Conservation (phyloP, 2,797 vertebrate species). For the Crypturellus tataupa region DNA sequence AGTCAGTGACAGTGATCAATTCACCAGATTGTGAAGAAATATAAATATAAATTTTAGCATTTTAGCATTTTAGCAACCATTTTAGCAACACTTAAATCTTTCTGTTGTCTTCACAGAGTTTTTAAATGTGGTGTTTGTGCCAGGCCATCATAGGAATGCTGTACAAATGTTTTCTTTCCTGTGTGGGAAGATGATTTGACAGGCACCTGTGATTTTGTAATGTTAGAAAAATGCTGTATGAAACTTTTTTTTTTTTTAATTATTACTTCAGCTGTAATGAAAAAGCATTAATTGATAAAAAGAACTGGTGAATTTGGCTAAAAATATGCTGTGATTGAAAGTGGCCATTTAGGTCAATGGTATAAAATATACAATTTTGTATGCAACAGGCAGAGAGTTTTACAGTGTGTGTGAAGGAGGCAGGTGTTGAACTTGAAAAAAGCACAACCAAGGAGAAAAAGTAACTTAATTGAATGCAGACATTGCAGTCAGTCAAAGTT, state of each 20-base stretch:
- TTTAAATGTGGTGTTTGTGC: neutral
- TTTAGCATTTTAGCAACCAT: too few species aligned
- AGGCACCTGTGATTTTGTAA: neutral
- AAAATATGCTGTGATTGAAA: neutral
- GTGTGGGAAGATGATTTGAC: neutral
- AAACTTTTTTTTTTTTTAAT: accelerated
- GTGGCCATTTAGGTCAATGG: neutral
- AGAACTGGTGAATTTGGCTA: neutral
- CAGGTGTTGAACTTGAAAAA: neutral
- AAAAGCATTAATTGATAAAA: neutral
- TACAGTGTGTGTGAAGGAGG: neutral
- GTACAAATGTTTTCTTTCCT: neutral
- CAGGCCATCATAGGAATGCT: neutral
- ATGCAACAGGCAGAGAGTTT: neutral
- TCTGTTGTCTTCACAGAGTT: neutral
- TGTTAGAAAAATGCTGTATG: neutral
- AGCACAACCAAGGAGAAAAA: neutral
- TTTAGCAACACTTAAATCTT: neutral
- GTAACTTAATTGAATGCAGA: neutral
- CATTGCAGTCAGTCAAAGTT: accelerated
- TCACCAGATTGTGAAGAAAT: neutral
- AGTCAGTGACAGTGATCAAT: neutral
- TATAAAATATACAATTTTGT: neutral
- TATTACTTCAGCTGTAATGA: neutral
- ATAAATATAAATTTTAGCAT: neutral